These are phyloP conservation scores for Rhipidura dahli DNA, from an alignment of 2,113 vertebrate species.

Conservation along the genomic window DNA sequence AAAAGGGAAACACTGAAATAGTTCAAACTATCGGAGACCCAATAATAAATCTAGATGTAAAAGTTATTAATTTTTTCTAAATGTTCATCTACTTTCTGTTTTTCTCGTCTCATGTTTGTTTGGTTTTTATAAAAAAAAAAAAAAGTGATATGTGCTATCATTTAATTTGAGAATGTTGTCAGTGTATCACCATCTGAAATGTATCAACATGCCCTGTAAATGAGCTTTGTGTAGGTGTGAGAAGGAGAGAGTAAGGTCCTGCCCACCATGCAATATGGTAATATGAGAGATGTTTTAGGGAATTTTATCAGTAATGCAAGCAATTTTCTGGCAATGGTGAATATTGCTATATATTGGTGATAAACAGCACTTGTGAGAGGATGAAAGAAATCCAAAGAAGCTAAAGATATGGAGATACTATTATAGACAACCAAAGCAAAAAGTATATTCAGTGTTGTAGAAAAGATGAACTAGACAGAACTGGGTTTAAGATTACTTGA, in stretches of 20 bases:
- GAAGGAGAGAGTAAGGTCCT: constrained; percentile 4
- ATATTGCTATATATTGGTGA: not conserved
- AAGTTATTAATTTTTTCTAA: not conserved
- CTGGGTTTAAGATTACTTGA: not conserved
- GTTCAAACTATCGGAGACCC: not conserved
- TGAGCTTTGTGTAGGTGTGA: constrained; percentile 1
- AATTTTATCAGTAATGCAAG: not conserved
- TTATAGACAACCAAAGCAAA: not conserved
- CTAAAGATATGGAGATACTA: not conserved
- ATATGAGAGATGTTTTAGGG: not conserved
- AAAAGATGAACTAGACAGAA: not conserved
- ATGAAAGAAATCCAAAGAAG: not conserved
- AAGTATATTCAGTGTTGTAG: not conserved
- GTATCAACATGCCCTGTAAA: not conserved
- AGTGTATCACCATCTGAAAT: not conserved
- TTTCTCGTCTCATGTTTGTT: not conserved
- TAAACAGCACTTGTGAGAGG: not conserved
- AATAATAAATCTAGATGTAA: not conserved
- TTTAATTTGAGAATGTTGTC: not conserved
- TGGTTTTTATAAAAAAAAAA: not conserved
- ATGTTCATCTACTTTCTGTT: not conserved
- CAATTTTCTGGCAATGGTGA: not conserved
- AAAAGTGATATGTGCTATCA: not conserved
- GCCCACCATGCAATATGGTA: not conserved
- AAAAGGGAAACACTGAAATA: not conserved